Evolutionary conservation across 2,113 vertebrate genomes (phyloP).

Genomic region (Trogon surrucura): DNA sequence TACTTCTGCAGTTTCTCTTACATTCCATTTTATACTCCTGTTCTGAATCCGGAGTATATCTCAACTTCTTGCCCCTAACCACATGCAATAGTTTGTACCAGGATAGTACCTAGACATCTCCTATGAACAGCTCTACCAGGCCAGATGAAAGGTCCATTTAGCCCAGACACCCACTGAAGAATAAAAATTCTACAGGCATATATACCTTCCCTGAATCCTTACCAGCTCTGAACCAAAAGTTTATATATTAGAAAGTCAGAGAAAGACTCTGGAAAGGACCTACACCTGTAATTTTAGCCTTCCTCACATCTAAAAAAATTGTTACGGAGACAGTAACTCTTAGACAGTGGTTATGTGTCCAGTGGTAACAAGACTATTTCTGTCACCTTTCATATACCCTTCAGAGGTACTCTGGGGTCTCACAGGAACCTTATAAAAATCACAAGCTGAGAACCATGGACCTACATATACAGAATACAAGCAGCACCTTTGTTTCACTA

Average conservation of each 20-base stretch:
- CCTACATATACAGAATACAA: background rate
- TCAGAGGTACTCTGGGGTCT: background rate
- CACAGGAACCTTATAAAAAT: background rate
- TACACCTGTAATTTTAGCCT: background rate
- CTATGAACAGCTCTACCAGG: background rate
- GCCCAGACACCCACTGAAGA: background rate
- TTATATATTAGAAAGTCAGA: background rate
- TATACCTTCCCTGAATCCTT: background rate
- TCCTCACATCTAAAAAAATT: background rate
- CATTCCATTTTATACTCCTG: background rate
- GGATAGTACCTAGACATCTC: background rate
- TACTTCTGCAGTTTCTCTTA: background rate
- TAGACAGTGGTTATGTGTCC: background rate
- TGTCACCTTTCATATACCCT: background rate
- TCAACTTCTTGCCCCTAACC: too few species aligned
- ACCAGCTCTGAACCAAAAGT: background rate
- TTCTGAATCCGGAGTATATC: background rate
- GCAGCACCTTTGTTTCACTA: background rate
- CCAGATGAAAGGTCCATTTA: background rate
- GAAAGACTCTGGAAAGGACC: background rate
- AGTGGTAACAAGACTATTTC: background rate
- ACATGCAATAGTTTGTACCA: background rate
- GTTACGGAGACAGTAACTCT: background rate
- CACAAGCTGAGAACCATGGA: background rate
- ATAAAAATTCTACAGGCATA: background rate